Base-by-base conservation (phyloP, 2,888 invertebrate genomes). In the Villa cingulata region DNA sequence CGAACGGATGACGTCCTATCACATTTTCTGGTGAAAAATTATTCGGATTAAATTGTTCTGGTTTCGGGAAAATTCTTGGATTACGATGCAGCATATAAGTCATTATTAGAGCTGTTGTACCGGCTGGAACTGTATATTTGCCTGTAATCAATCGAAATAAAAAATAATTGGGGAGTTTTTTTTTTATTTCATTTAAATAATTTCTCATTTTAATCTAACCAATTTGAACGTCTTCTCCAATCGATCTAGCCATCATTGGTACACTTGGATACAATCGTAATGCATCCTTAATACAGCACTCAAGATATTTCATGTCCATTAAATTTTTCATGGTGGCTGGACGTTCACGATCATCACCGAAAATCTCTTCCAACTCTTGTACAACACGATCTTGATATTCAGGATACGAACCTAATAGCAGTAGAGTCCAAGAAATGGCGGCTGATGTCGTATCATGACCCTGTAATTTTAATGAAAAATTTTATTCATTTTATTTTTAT, bases 231-330 rank as follows among this genome's bases (percentile, higher is more conserved):
- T 76, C 73, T 59, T 78, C 75, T 1, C 68, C 68, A 37, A 81
- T 57, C 29, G 59, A 62, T 48, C 83, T 73, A 3, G 77, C 74
- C 56, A 83, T 74, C 56, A 80, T 74, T 27, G 77, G 78, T 5
- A 83, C 80, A 54, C 80, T 80, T 2, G 83, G 83, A 54, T 76
- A 80, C 12, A 83, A 60, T 42, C 82, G 65, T 44, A 83, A 58
- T 0, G 80, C 72, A 59, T 83, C 83, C 60, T 83, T 83, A 42
- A 83, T 78, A 54, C 80, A 81, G 55, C 76, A 75, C 54, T 83
- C 83, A 52, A 83, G 68, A 57, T 81, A 83, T 48, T 74, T 72
- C 76, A 83, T 76, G 47, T 74, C 72, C 50, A 75, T 63, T n/a
- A 83, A 62, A 53, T 78, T 76, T 38, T 74, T 73, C 63, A 76